A percentile compares a stretch with the other conserved stretches of the same genome.
phyloP scores from a whole-genome alignment of 2,888 invertebrate species.

The Hirtodrosophila trivittata region DNA sequence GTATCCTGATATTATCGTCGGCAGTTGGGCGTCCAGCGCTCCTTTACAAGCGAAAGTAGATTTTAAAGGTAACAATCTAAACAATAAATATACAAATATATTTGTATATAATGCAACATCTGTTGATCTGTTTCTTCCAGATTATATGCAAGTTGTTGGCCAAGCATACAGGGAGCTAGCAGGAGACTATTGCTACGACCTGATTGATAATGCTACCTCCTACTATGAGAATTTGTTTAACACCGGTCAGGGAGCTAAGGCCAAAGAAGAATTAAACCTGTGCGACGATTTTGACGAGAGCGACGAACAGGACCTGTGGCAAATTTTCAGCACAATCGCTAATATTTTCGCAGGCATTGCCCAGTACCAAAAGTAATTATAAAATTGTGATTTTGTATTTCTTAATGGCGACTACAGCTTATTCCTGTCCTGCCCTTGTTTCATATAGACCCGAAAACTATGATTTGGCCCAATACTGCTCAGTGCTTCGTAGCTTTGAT shows the following conservation, averaged over 20 bases:
- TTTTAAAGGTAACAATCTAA: slow-evolving; percentile 81
- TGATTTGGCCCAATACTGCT: slow-evolving; percentile 50
- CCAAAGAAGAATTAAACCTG: slow-evolving; percentile 61
- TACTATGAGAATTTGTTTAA: slow-evolving; percentile 58
- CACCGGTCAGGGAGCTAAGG: slow-evolving; percentile 33
- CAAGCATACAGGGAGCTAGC: slow-evolving; percentile 55
- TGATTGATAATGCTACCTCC: slow-evolving; percentile 62
- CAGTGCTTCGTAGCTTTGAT: slow-evolving; percentile 42
- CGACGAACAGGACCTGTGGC: slow-evolving; percentile 61
- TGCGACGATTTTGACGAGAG: slow-evolving; percentile 60
- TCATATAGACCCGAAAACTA: slow-evolving; percentile 43
- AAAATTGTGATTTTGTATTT: not conserved
- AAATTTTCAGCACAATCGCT: slow-evolving; percentile 68
- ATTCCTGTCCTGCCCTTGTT: too few relatives aligned
- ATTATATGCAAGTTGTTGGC: slow-evolving; percentile 72
- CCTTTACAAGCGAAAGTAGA: slow-evolving; percentile 86
- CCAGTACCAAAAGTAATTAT: slow-evolving; percentile 68
- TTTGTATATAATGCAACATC: too few relatives aligned
- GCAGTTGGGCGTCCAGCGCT: slow-evolving; percentile 87
- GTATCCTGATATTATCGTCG: slow-evolving; percentile 86
- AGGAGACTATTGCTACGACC: slow-evolving; percentile 64
- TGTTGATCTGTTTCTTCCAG: slow-evolving; percentile 23
- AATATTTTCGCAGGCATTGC: slow-evolving; percentile 68
- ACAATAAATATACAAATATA: not conserved
- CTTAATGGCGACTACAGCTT: too few relatives aligned